These are phyloP conservation scores for Zosterops lateralis DNA, from an alignment of 2,113 vertebrate species.

Conservation along the genomic window DNA sequence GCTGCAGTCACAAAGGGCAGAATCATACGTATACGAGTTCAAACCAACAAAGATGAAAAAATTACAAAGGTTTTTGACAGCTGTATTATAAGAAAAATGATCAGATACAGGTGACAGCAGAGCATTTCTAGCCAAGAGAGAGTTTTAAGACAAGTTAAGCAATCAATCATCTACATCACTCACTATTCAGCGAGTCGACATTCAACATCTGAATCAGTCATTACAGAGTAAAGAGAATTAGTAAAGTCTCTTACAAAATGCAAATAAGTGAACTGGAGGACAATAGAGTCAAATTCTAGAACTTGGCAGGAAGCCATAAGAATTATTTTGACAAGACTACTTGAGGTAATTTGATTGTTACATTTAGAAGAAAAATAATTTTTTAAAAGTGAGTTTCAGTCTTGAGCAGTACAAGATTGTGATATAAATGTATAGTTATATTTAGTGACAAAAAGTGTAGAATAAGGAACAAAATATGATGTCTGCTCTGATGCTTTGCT, in stretches of 20 bases:
- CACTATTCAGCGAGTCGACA: slow-evolving; percentile 28
- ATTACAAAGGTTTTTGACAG: slow-evolving; percentile 32
- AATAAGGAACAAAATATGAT: neutral
- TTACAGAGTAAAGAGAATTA: slow-evolving; percentile 69
- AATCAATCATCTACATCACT: slow-evolving; percentile 36
- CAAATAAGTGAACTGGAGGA: slow-evolving; percentile 64
- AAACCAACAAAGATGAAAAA: slow-evolving; percentile 32
- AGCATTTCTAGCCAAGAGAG: slow-evolving; percentile 28
- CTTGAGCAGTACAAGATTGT: neutral
- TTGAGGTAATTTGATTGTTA: slow-evolving; percentile 28
- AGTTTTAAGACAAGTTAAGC: slow-evolving; percentile 29
- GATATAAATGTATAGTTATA: neutral
- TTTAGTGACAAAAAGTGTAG: neutral
- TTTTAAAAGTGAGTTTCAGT: neutral
- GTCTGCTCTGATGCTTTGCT: neutral
- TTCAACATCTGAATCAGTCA: slow-evolving; percentile 67
- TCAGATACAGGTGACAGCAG: slow-evolving; percentile 41
- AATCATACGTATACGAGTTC: neutral
- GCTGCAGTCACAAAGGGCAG: neutral
- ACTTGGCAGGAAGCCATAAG: slow-evolving; percentile 53
- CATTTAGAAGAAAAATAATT: neutral
- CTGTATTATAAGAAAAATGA: slow-evolving; percentile 31
- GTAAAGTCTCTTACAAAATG: slow-evolving; percentile 66
- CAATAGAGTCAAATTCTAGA: slow-evolving; percentile 58
- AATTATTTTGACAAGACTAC: slow-evolving; percentile 55